Evolutionary conservation across 2,797 vertebrate genomes (phyloP), one percentile per base, ranked within the genome.

Genomic region (Danio choprae): DNA sequence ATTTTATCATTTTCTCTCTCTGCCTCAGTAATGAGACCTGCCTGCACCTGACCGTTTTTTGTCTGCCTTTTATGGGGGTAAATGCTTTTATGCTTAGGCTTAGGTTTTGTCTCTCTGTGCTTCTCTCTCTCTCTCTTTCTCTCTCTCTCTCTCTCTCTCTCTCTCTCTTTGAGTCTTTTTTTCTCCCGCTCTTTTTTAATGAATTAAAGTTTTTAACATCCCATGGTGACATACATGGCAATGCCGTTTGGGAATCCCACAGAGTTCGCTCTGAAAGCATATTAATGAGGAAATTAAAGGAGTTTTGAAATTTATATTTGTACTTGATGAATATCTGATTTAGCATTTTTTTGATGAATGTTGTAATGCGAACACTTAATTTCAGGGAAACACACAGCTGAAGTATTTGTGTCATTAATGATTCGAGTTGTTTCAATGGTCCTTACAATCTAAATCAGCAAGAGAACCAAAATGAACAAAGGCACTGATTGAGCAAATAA

Each of bases 1-100:
- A 74, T 85, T 63, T 81, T 77, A 74, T 56, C 53, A 36, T 77
- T 77, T 72, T 81, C 76, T 86, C 59, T 82, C 79, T 46, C 60
- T 84, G 85, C 80, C 83, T 87, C 62, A 63, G 82, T 88, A 88
- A 87, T 87, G 81, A 87, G 86, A 88, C 85, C 83, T 87, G 86
- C 85, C 79, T 88, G 85, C 86, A 88, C 85, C 88, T 86, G 88
- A 84, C 82, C 85, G 84, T 86, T 87, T 87, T 86, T 84, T 87
- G 75, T 85, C 82, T 58, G 74, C 79, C 77, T 83, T 85, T 88
- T 87, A 81, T 84, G 71, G 62, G 36, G 64, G 60, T 55, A 80
- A 81, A 82, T 77, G 79, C 78, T 83, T 84, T 84, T 83, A 84
- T 70, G 74, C 81, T 70, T 64, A 58, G 73, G 56, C 77, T 59